Conservation (phyloP, 2,888 invertebrate species). For the Blomia tropicalis region DNA sequence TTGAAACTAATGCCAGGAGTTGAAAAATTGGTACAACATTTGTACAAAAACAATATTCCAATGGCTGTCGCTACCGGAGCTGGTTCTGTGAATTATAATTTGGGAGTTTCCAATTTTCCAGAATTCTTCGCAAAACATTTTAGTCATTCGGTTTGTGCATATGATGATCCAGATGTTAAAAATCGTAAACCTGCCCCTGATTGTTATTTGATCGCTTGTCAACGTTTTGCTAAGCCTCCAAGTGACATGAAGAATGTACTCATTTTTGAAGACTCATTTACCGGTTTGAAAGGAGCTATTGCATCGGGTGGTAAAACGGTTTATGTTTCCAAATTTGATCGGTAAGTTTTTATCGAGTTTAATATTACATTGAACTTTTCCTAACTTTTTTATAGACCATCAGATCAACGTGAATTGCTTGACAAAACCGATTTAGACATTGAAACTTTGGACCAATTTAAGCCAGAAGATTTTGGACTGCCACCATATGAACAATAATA, state of each 20-base stretch:
- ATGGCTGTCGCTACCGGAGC: slow-evolving; percentile 19
- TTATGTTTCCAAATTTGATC: slow-evolving; percentile 3
- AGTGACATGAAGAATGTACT: neutral
- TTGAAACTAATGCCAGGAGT: slow-evolving; percentile 14
- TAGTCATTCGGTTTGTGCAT: slow-evolving; percentile 48
- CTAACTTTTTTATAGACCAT: too few species aligned
- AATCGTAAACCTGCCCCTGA: slow-evolving; percentile 12
- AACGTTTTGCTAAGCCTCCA: neutral
- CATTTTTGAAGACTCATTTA: slow-evolving; percentile 18
- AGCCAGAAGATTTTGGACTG: neutral
- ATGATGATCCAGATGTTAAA: slow-evolving; percentile 7
- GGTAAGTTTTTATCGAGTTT: too few species aligned
- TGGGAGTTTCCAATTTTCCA: neutral
- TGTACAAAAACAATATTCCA: neutral
- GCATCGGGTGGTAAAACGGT: slow-evolving; percentile 14
- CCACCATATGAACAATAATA: neutral
- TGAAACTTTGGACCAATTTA: slow-evolving; percentile 6
- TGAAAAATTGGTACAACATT: slow-evolving; percentile 8
- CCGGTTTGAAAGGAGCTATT: slow-evolving; percentile 19
- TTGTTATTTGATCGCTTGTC: neutral
- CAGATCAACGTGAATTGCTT: too few species aligned
- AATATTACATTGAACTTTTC: too few species aligned
- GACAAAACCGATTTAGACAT: neutral
- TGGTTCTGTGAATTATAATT: neutral
- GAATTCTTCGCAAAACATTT: slow-evolving; percentile 2